Base-by-base conservation (phyloP, 2,888 invertebrate species). In the Leucoma salicis region DNA sequence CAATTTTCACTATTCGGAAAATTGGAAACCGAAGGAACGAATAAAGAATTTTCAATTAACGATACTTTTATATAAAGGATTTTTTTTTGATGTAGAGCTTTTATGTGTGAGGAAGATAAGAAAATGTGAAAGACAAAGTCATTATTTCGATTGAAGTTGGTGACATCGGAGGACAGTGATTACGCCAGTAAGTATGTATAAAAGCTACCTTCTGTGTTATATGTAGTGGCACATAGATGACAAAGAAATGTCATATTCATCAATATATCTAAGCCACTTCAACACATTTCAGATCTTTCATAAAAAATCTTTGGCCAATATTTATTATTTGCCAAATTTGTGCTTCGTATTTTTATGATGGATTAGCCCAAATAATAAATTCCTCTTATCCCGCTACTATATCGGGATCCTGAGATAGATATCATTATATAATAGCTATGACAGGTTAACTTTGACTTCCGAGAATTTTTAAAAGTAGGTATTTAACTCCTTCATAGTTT, bases 121-220 rank as follows among this genome's bases (percentile, higher is more conserved):
- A 38, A 55, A 55, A 56, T 61, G 58, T 63, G 57, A 61, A 62
- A 65, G 63, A 66, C 67, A 73, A 51, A 61, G 66, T 65, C 74
- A 75, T 75, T 78, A 68, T 77, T n/a, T 74, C 78, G 76, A 67
- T 49, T 54, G 60, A 69, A 64, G 66, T 50, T 58, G 56, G 51
- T 55, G 58, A 60, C 58, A 66, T 65, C 52, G 58, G 53, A 55
- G 54, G 60, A 52, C 61, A 63, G 42, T 40, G 43, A 29, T 46
- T 50, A 36, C 13, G 11, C 13, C 8, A 4, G 3, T 25, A 51
- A 44, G 39, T 46, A 35, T 51, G 63, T 46, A 46, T 34, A 42
- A 42, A 34, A 36, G 31, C 27, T 15, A 31, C 31, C n/a, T n/a
- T 14, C 15, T 28, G 37, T 37, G 37, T 33, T 37, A 37, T 27